Percentiles rank a stretch among this genome's conserved stretches.
phyloP scores from a whole-genome alignment of 1,140 invertebrate species.

The Drosophila melanogaster region DNA sequence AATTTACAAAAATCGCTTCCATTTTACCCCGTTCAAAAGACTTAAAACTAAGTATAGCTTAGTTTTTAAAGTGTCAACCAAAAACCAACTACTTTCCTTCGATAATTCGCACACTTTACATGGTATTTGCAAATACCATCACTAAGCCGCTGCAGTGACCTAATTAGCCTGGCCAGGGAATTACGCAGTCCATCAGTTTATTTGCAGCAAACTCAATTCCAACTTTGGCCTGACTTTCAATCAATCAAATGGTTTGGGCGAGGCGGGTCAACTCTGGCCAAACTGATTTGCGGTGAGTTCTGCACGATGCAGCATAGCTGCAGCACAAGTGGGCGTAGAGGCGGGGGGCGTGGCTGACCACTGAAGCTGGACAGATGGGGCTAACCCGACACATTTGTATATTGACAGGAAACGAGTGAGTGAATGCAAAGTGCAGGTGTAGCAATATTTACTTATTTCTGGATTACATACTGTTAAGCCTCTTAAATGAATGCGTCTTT shows the following conservation, averaged over 20 bases:
- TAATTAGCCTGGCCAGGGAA: conserved; percentile 34
- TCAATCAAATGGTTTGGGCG: conserved; percentile 56
- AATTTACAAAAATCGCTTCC: no score
- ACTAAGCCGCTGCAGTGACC: background rate
- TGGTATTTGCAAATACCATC: background rate
- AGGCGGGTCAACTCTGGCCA: conserved; percentile 28
- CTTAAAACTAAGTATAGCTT: background rate
- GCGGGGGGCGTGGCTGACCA: conserved; percentile 8
- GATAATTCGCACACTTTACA: no score
- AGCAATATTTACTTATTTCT: conserved; percentile 4
- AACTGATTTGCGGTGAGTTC: conserved; percentile 63
- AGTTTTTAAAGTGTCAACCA: background rate
- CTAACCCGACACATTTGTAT: conserved; percentile 39
- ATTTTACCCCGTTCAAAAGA: no score
- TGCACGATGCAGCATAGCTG: conserved; percentile 34
- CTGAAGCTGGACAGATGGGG: conserved; percentile 26
- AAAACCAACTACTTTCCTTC: no score
- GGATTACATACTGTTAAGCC: background rate
- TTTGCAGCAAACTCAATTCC: conserved; percentile 50
- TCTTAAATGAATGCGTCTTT: no score
- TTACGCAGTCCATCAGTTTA: conserved; percentile 31
- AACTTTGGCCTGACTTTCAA: conserved; percentile 63
- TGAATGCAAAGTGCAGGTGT: conserved; percentile 1
- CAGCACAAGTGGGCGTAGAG: background rate
- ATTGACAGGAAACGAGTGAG: conserved; percentile 1